phyloP scores from a whole-genome alignment of 1,140 invertebrate genomes.

The Zaprionus camerounensis region DNA sequence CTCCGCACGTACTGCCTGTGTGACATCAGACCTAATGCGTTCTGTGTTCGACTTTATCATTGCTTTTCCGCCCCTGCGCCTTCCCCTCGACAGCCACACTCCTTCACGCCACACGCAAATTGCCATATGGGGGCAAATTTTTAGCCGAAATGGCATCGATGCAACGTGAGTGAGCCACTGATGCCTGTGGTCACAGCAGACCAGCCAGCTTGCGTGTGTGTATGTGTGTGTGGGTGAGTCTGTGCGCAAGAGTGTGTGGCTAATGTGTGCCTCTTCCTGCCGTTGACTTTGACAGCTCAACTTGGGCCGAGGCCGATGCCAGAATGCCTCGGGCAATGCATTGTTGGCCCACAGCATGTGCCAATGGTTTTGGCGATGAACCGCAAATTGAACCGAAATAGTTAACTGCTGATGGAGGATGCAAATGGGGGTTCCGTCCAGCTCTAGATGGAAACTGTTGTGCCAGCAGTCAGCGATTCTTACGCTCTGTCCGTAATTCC shows the following conservation, averaged over 20 bases:
- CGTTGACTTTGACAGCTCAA: conserved; percentile 45
- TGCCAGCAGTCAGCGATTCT: conserved; percentile 15
- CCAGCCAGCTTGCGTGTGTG: background rate
- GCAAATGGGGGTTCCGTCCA: background rate
- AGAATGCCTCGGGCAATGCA: background rate
- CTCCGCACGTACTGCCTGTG: conserved; percentile 57
- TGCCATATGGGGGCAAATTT: conserved; percentile 28
- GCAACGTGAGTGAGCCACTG: conserved; percentile 46
- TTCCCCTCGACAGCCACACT: background rate
- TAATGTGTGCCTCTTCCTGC: conserved; percentile 41
- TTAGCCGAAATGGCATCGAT: conserved; percentile 32
- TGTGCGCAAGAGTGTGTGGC: conserved; percentile 21
- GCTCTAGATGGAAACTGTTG: background rate
- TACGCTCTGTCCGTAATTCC: background rate
- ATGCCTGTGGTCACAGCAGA: conserved; percentile 41
- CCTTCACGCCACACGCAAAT: conserved; percentile 10
- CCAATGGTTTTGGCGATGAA: conserved; percentile 71
- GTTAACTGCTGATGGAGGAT: conserved; percentile 31
- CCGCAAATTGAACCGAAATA: conserved; percentile 75
- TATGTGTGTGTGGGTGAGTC: background rate
- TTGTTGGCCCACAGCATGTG: conserved; percentile 55
- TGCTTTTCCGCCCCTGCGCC: background rate
- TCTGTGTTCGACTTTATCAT: conserved; percentile 61
- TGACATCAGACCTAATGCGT: conserved; percentile 57
- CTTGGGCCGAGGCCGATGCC: conserved; percentile 5